phyloP scores from a whole-genome alignment of 2,888 invertebrate species.

The Pheosia tremula region DNA sequence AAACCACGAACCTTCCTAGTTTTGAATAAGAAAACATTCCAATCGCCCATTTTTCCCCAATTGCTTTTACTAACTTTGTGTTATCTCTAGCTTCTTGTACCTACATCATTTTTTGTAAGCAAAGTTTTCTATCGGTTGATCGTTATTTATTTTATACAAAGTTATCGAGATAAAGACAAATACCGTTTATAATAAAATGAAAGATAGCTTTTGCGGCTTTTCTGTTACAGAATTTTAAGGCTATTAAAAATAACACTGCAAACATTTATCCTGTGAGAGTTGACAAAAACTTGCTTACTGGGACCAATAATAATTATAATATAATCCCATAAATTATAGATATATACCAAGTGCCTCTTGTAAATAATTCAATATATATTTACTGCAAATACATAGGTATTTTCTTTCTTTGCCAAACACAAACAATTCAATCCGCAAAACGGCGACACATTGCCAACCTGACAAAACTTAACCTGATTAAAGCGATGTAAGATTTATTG shows the following conservation, averaged over 20 bases:
- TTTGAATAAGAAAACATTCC: conserved; percentile 46
- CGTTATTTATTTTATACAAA: conserved; percentile 28
- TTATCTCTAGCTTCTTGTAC: conserved; percentile 25
- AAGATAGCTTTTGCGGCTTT: conserved; percentile 29
- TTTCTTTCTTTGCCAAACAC: neutral
- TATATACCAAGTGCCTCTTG: too few species aligned
- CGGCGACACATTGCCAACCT: conserved; percentile 63
- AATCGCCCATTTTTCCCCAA: conserved; percentile 41
- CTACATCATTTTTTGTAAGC: conserved; percentile 24
- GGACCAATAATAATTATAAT: too few species aligned
- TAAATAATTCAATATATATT: neutral
- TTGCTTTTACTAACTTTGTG: conserved; percentile 51
- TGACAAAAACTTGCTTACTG: neutral
- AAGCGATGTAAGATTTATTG: conserved; percentile 77
- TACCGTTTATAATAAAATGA: conserved; percentile 33
- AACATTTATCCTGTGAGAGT: conserved; percentile 31
- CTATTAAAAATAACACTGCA: conserved; percentile 43
- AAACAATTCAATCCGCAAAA: conserved; percentile 10
- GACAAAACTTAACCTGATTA: conserved; percentile 76
- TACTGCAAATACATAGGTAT: neutral
- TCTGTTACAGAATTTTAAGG: conserved; percentile 43
- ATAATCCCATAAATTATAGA: too few species aligned
- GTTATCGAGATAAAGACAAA: conserved; percentile 33
- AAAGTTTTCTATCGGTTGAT: conserved; percentile 24
- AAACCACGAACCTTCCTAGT: conserved; percentile 30